Evolutionary conservation across 1,140 invertebrate genomes (phyloP), one percentile per base, ranked within the genome.

Genomic region (Vanessa atalanta): DNA sequence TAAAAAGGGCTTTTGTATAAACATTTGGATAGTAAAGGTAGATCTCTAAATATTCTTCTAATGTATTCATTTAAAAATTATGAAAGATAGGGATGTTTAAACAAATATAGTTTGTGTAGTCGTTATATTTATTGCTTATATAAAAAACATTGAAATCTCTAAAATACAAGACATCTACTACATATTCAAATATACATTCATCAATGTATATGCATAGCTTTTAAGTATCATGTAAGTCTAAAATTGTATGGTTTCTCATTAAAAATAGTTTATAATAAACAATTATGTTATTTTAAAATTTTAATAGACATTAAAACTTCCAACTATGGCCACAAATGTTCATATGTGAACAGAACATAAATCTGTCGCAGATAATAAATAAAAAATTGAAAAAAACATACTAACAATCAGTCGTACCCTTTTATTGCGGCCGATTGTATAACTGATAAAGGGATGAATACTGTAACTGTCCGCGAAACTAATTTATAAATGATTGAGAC

Each of bases 401-500:
- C 76, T 84, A 84, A 88, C 88, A 91, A 88, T 89, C 83, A 83
- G 85, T 68, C 77, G 77, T 88, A 88, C 87, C 88, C 89, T 90
- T 90, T 92, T 92, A 90, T 89, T 90, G 82, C 83, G 82, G 83
- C 77, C 81, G 86, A 90, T 91, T 90, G 86, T 87, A 82, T 81
- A 83, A 81, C 81, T 83, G 89, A 93, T 93, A 93, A 93, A 93
- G 85, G 87, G 87, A 89, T 91, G 88, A 91, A 88, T 81, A 75
- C 78, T 75, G 76, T 82, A 78, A 82, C 86, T 93, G 89, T 91
- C 89, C 89, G 86, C 89, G 87, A 76, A 89, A 84, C 89, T 91
- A 93, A 93, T 93, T 91, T 87, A 91, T 90, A 93, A 93, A 91
- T 91, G 79, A 93, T 93, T 91, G 89, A 91, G 89, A 90, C 88